Evolutionary conservation across 2,113 vertebrate species (phyloP).

Genomic region (Heterocephalus glaber): DNA sequence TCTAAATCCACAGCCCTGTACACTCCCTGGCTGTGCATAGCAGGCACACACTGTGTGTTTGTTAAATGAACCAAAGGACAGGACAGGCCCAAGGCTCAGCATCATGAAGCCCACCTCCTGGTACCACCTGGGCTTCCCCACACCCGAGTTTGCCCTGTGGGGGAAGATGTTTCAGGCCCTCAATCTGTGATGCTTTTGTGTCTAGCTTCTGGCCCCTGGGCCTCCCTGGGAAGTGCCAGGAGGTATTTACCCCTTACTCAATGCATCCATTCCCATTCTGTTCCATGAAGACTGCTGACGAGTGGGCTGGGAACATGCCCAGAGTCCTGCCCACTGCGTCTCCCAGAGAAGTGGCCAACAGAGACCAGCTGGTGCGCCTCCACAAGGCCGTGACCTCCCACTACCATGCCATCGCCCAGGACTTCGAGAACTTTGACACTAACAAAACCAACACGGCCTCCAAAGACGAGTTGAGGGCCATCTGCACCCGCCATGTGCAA

Average conservation of each 20-base stretch:
- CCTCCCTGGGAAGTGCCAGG: not conserved
- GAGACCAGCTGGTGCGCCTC: conserved; percentile 78
- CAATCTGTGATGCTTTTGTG: rapidly evolving
- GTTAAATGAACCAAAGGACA: not conserved
- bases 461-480: conserved; percentile 83
- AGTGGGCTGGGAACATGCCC: conserved; percentile 84
- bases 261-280: conserved; percentile 43
- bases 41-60: rapidly evolving
- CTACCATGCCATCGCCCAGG: conserved; percentile 78
- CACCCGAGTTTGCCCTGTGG: not conserved
- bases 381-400: conserved; percentile 75
- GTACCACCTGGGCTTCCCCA: not conserved
- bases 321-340: conserved; percentile 65
- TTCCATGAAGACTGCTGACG: conserved; percentile 80
- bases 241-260: conserved; percentile 26
- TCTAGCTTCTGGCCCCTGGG: not conserved
- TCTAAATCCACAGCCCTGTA: rapidly evolving
- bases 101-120: not conserved
- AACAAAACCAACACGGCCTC: conserved; percentile 69
- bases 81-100: not conserved
- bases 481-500: conserved; percentile 81
- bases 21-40: not conserved
- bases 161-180: rapidly evolving
- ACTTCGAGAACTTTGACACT: conserved; percentile 81
- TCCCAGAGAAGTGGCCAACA: conserved; percentile 73